A percentile compares a stretch with the other conserved stretches of the same genome.
These are phyloP conservation scores for Trachemys scripta DNA, from an alignment of 2,113 vertebrate genomes.

Conservation along the genomic window DNA sequence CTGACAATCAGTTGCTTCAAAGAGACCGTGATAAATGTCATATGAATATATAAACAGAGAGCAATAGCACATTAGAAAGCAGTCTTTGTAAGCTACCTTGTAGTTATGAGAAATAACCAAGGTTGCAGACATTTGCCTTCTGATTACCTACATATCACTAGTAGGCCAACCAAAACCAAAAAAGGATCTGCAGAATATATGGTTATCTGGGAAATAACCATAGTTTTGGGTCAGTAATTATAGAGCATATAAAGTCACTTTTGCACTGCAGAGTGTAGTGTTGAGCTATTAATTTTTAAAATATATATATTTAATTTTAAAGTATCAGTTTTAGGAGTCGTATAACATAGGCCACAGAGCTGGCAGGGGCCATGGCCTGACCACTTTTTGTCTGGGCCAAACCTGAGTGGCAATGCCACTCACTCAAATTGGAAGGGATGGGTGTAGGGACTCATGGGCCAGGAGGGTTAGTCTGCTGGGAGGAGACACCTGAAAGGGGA, in stretches of 20 bases:
- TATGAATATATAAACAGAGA: not conserved
- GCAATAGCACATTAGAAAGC: slow-evolving; percentile 2
- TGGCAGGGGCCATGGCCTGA: not conserved
- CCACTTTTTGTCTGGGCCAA: not conserved
- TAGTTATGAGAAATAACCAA: not conserved
- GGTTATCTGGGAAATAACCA: slow-evolving; percentile 48
- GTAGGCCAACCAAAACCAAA: slow-evolving; percentile 39
- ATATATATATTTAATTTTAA: slow-evolving; percentile 23
- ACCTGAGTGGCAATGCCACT: not conserved
- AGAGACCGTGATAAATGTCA: not conserved
- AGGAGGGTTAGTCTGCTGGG: not conserved
- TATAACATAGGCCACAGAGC: not conserved
- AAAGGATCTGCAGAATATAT: slow-evolving; percentile 50
- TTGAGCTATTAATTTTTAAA: not conserved
- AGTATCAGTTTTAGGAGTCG: not conserved
- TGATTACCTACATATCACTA: slow-evolving; percentile 30
- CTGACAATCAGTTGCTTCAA: not conserved
- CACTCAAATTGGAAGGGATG: not conserved
- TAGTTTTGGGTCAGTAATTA: slow-evolving; percentile 44
- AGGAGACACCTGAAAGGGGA: not conserved
- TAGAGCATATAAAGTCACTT: not conserved
- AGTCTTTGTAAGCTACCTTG: slow-evolving; percentile 1
- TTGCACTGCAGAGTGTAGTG: not conserved
- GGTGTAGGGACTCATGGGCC: not conserved
- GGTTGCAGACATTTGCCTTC: slow-evolving; percentile 13